phyloP scores from a whole-genome alignment of 2,797 vertebrate species.

The Coranthus polyacanthus region DNA sequence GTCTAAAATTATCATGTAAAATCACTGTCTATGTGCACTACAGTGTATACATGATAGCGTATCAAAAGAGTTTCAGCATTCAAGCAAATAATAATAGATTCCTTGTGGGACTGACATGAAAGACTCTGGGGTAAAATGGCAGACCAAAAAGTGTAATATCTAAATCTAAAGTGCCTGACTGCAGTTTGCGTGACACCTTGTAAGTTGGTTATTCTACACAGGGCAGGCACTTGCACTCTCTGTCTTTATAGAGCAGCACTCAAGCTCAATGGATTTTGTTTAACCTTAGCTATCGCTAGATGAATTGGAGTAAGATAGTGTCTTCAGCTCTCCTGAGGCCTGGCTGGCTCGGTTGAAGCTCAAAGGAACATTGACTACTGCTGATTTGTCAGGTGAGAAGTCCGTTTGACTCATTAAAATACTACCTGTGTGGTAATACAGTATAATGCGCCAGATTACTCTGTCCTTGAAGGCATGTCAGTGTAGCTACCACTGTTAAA shows the following conservation, averaged over 20 bases:
- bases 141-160: constrained; percentile 49
- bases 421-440: constrained; percentile 33
- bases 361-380: constrained; percentile 65
- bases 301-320: constrained; percentile 49
- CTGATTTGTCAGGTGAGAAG: constrained; percentile 37
- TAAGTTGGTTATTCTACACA: constrained; percentile 43
- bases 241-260: constrained; percentile 54
- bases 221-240: constrained; percentile 44
- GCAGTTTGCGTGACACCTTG: constrained; percentile 30
- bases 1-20: constrained; percentile 60
- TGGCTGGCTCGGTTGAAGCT: constrained; percentile 43
- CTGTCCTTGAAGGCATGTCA: constrained; percentile 45
- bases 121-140: constrained; percentile 38
- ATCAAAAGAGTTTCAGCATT: constrained; percentile 41
- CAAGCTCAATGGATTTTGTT: constrained; percentile 67
- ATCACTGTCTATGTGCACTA: constrained; percentile 50
- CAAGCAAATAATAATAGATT: constrained; percentile 37
- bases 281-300: constrained; percentile 65
- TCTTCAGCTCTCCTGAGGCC: constrained; percentile 57
- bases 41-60: constrained; percentile 41
- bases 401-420: constrained; percentile 60
- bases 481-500: constrained; percentile 46
- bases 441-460: constrained; percentile 60
- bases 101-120: constrained; percentile 18
- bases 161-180: constrained; percentile 39